Evolutionary conservation across 2,888 invertebrate genomes (phyloP).

Genomic region (Phyto melanocephala): DNA sequence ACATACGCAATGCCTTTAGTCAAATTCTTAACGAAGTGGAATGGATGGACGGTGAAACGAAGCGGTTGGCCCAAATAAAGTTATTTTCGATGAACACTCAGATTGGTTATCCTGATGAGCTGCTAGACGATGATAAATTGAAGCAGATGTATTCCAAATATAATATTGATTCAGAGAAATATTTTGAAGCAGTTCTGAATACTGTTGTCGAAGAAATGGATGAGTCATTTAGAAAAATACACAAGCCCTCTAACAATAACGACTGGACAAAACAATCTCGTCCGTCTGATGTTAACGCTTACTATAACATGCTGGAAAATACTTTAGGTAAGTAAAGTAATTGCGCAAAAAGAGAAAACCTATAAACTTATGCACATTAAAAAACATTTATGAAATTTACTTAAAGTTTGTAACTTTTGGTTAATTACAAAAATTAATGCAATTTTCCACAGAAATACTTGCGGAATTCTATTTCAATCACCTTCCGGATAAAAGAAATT

Average conservation of each 20-base stretch:
- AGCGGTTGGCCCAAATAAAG: constrained; percentile 87
- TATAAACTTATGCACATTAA: too few species aligned
- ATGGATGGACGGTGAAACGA: constrained; percentile 96
- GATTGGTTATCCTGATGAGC: constrained; percentile 95
- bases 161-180: constrained; percentile 84
- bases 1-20: constrained; percentile 90
- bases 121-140: constrained; percentile 89
- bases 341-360: too few species aligned
- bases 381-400: background rate
- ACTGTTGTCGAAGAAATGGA: constrained; percentile 89
- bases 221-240: constrained; percentile 87
- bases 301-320: constrained; percentile 91
- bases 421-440: too few species aligned
- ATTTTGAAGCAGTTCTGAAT: constrained; percentile 87
- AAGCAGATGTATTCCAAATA: constrained; percentile 88
- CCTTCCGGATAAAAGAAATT: too few species aligned
- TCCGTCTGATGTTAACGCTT: constrained; percentile 92
- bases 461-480: too few species aligned
- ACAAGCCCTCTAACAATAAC: constrained; percentile 89
- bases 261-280: constrained; percentile 92
- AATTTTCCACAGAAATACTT: too few species aligned
- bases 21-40: constrained; percentile 88
- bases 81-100: constrained; percentile 91
- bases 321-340: constrained; percentile 86
- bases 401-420: too few species aligned